These are phyloP conservation scores for Andrena cerasifolii DNA, from an alignment of 1,140 invertebrate species.

Conservation along the genomic window DNA sequence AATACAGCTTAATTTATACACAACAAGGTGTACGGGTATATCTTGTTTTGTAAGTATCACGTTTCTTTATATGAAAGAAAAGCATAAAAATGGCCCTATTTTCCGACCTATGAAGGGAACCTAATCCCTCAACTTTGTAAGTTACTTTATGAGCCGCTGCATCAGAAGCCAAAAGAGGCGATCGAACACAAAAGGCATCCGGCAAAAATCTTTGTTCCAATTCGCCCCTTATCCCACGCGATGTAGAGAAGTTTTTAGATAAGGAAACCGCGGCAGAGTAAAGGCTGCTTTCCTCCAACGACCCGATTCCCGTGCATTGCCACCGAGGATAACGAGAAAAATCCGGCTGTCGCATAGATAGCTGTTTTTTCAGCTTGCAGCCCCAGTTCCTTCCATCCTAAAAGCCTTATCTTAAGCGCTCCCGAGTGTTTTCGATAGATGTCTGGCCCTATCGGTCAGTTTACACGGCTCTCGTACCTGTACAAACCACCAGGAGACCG, in stretches of 20 bases:
- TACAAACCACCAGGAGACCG: background rate
- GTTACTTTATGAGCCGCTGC: too few species aligned
- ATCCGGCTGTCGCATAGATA: background rate
- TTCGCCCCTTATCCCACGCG: background rate
- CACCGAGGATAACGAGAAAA: background rate
- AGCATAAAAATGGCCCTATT: too few species aligned
- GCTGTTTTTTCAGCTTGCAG: background rate
- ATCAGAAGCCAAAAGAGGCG: background rate
- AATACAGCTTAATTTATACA: too few species aligned
- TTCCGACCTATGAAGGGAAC: too few species aligned
- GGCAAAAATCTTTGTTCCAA: slow-evolving; percentile 19
- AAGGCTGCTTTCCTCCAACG: background rate
- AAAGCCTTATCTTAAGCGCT: background rate
- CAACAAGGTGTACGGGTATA: too few species aligned
- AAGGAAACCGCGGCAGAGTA: background rate
- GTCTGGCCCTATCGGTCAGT: background rate
- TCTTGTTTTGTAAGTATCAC: too few species aligned
- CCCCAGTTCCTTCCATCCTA: background rate
- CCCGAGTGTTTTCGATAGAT: background rate
- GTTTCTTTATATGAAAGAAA: too few species aligned
- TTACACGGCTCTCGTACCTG: too few species aligned
- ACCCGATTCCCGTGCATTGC: slow-evolving; percentile 13
- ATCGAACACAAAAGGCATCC: background rate
- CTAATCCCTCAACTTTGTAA: too few species aligned
- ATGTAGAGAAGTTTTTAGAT: slow-evolving; percentile 5